These are phyloP conservation scores for Fukomys damarensis DNA, from an alignment of 2,113 vertebrate species.

Conservation along the genomic window DNA sequence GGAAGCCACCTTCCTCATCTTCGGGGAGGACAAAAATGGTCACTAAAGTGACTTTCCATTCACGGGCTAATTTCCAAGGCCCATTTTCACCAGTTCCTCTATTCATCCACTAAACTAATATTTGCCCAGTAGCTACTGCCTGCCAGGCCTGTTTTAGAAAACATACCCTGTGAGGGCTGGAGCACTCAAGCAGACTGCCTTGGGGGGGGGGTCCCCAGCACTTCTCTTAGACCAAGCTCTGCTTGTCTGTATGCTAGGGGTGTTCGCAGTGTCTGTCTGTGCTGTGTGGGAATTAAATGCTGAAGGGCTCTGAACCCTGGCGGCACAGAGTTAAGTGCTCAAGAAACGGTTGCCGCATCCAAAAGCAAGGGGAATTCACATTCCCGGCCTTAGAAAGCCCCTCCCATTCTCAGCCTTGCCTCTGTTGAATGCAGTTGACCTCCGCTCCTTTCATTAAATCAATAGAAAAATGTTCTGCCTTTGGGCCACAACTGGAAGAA, in stretches of 20 bases:
- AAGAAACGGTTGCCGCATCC: neutral
- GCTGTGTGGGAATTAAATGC: neutral
- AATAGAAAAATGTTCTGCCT: neutral
- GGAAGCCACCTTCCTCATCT: neutral
- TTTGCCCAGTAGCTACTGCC: neutral
- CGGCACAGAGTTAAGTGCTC: too few relatives aligned
- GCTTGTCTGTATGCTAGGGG: neutral
- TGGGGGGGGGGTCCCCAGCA: neutral
- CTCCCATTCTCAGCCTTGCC: accelerated
- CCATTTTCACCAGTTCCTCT: neutral
- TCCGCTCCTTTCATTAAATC: neutral
- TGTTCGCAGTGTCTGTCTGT: neutral
- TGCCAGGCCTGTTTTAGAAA: neutral
- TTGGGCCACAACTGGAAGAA: neutral
- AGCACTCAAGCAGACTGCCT: neutral
- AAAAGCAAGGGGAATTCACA: neutral
- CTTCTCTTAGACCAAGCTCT: neutral
- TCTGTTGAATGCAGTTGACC: neutral
- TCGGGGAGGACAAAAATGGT: neutral
- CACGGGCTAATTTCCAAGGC: neutral
- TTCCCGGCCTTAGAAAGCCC: neutral
- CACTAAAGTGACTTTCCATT: neutral
- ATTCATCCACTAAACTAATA: neutral
- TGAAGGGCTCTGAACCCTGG: neutral
- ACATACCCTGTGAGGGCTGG: neutral